A percentile compares a stretch with the other conserved stretches of the same genome.
phyloP scores from a whole-genome alignment of 2,888 invertebrate genomes.

The Caenorhabditis virilis region DNA sequence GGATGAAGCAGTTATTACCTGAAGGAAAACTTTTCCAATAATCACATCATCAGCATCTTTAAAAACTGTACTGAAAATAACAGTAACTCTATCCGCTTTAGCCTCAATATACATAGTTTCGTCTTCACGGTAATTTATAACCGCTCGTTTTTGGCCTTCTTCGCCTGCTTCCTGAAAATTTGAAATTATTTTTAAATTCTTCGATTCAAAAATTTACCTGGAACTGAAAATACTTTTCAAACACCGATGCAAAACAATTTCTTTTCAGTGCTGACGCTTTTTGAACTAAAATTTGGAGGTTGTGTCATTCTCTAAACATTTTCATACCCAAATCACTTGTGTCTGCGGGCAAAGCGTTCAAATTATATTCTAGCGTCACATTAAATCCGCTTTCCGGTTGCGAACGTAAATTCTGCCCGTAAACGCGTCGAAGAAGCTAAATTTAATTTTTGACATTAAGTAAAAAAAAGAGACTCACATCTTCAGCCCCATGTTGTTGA shows the following conservation, averaged over 20 bases:
- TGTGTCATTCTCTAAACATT: too few species aligned
- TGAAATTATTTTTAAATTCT: not conserved
- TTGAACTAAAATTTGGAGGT: slow-evolving; percentile 74
- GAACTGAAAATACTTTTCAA: slow-evolving; percentile 98
- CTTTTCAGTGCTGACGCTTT: slow-evolving; percentile 92
- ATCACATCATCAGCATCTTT: slow-evolving; percentile 97
- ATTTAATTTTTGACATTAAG: slow-evolving; percentile 23
- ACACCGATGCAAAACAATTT: slow-evolving; percentile 98
- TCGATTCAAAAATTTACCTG: slow-evolving; percentile 30
- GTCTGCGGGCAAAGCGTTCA: slow-evolving; percentile 92
- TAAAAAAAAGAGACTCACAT: slow-evolving; percentile 70
- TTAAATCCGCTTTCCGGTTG: slow-evolving; percentile 90
- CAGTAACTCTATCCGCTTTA: slow-evolving; percentile 95
- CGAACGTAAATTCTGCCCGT: slow-evolving; percentile 80
- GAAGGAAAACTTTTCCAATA: slow-evolving; percentile 98
- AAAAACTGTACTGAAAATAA: slow-evolving; percentile 97
- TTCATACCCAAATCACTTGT: slow-evolving; percentile 72
- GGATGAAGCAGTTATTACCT: slow-evolving; percentile 72
- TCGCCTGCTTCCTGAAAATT: slow-evolving; percentile 83
- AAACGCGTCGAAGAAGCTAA: slow-evolving; percentile 84
- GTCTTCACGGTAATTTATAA: slow-evolving; percentile 97
- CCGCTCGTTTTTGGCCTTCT: slow-evolving; percentile 88
- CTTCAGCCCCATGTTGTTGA: slow-evolving; percentile 96
- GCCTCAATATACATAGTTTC: slow-evolving; percentile 99
- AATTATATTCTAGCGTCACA: slow-evolving; percentile 88